Conservation (phyloP, 2,888 invertebrate species). For the Mycalesis mineus region DNA sequence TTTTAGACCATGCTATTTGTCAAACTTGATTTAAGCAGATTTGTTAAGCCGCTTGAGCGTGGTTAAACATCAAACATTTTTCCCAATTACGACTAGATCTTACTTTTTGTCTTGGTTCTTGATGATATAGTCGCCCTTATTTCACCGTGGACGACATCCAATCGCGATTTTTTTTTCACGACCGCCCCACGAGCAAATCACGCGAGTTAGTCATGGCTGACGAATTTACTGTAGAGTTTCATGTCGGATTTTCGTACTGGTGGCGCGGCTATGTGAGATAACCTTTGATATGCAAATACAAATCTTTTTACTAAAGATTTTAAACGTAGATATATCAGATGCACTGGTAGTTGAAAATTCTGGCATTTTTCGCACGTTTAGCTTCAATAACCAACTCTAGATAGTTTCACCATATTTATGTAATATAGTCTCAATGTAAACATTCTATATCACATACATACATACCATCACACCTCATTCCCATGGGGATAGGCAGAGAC, state of each 20-base stretch:
- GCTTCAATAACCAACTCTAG: no score
- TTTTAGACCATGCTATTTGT: no score
- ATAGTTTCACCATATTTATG: no score
- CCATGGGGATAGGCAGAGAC: no score
- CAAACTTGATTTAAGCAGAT: no score
- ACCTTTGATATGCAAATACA: not conserved
- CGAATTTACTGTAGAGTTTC: conserved; percentile 17
- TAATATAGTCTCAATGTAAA: no score
- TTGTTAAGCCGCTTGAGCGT: no score
- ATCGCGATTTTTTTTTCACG: conserved; percentile 33
- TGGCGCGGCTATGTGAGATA: not conserved
- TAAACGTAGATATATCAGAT: not conserved
- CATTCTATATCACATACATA: no score
- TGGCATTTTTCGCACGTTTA: no score
- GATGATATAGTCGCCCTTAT: conserved; percentile 5
- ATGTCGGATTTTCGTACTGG: conserved; percentile 7
- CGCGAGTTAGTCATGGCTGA: conserved; percentile 34
- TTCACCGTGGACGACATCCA: conserved; percentile 43
- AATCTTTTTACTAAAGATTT: not conserved
- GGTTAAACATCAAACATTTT: no score
- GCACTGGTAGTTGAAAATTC: not conserved
- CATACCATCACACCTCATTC: no score
- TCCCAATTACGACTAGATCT: no score
- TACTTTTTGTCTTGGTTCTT: not conserved
- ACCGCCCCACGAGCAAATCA: conserved; percentile 35